A percentile compares a stretch with the other conserved stretches of the same genome.
These are phyloP conservation scores for Crossocerus cetratus DNA, from an alignment of 2,888 invertebrate genomes.

Conservation along the genomic window DNA sequence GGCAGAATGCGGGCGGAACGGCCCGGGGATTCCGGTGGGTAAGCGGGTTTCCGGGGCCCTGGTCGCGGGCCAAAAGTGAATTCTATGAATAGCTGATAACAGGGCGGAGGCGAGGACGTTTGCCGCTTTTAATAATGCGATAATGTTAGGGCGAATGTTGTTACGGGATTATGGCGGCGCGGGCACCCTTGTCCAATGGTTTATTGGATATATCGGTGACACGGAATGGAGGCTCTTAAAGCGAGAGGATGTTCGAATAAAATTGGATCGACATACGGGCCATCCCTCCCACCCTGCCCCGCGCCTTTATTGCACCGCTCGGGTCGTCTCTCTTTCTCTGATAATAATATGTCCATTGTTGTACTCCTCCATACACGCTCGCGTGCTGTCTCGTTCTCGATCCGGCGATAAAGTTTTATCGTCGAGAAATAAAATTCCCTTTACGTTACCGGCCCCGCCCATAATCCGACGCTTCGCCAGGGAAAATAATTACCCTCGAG, in stretches of 20 bases:
- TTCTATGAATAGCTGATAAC: constrained; percentile 10
- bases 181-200: background rate
- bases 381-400: background rate
- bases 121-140: background rate
- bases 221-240: background rate
- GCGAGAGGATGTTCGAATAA: background rate
- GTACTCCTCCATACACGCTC: background rate
- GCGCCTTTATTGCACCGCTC: background rate
- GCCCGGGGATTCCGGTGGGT: background rate
- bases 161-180: background rate
- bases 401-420: background rate
- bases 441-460: background rate
- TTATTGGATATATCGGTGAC: background rate
- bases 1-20: background rate
- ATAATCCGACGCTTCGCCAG: background rate
- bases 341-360: constrained; percentile 7
- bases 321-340: background rate
- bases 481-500: background rate
- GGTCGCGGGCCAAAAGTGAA: background rate
- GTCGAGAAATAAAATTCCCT: background rate
- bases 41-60: background rate
- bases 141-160: background rate
- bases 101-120: background rate
- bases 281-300: too few relatives aligned
- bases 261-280: background rate